Evolutionary conservation across 2,888 invertebrate genomes (phyloP), one percentile per base, ranked within the genome.

Genomic region (Meandrusa payeni): DNA sequence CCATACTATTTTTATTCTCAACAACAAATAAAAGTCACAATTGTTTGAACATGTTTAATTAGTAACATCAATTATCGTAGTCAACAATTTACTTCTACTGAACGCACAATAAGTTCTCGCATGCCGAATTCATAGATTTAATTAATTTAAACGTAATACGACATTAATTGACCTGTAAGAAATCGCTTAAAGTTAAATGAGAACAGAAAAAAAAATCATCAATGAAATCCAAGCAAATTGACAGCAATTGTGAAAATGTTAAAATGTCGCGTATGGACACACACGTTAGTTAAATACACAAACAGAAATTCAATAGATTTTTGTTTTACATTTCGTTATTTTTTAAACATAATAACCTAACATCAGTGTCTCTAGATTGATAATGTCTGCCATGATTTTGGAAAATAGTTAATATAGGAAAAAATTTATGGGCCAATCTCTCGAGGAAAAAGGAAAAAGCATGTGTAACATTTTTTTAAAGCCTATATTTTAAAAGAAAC

Each of bases 31-130:
- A 67, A 70, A 69, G 58, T 38, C 59, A 41, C 24, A 52, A 54
- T 55, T 51, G 69, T 77, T 78, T 60, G 75, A 85, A 85, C 77
- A 80, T 80, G 53, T 83, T 79, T 85, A 81, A 73, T 83, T 69
- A 77, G 69, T 80, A 85, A 83, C 85, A 81, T 79, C 73, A 75
- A 80, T 77, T 72, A 69, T 71, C 71, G 67, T 69, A 61, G 68
- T 70, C 73, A 83, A 83, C 79, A 81, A 74, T 77, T 67, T 63
- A 68, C 64, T n/a, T 64, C 61, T 74, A 75, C 64, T 65, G 65
- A 68, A 61, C 60, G 63, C 50, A 73, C 69, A 68, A 58, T 55
- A 64, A 61, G 57, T 56, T 61, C 59, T 63, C 60, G 57, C 58
- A 55, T 58, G 46, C 49, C 55, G 61, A 60, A 55, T 52, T 55